Base-by-base conservation (phyloP, 2,888 invertebrate species). In the Balanococcus diminutus region DNA sequence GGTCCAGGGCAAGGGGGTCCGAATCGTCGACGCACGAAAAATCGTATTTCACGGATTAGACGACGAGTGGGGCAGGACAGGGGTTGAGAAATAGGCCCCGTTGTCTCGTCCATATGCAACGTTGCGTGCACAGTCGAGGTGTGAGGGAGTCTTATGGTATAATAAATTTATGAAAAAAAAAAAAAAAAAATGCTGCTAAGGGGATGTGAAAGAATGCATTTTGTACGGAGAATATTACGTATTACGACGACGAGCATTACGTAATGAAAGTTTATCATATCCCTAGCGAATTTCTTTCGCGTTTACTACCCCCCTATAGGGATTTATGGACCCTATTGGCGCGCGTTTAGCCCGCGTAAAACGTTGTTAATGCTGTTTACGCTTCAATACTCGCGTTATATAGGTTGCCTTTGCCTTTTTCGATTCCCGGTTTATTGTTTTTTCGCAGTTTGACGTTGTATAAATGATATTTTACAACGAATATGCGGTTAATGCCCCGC, bases 251-350 rank as follows among this genome's bases (percentile, higher is more conserved):
- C 83, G 83, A 83, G 51, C 83, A 83, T 83, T 83, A 83, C 83
- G 83, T 83, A 83, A 83, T 83, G 83, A 83, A 83, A 67, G 83
- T 83, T 83, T 83, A 83, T 83, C 83, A 83, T 83, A 83, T 83
- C 83, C 83, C 83, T 61, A 67, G 83, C 83, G 83, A 83, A 83
- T 83, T 83, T 83, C 83, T 56, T 61, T 83, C 83, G 83, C 83
- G 32, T 83, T 75, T 83, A 82, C 82, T 82, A 61, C 83, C 56
- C 83, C 56, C 83, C 83, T 56, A 5, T 3, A n/a, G 67, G 83
- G 83, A 83, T 83, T 83, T 83, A 56, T 83, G 67, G 83, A 39
- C 82, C 82, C 46, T 82, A 32, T 36, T 56, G 67, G 83, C 16
- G 61, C 56, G 32, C 31, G 32, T 32, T 61, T 36, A 46, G 42